Evolutionary conservation across 2,888 invertebrate species (phyloP).

Genomic region (Ditula angustiorana): DNA sequence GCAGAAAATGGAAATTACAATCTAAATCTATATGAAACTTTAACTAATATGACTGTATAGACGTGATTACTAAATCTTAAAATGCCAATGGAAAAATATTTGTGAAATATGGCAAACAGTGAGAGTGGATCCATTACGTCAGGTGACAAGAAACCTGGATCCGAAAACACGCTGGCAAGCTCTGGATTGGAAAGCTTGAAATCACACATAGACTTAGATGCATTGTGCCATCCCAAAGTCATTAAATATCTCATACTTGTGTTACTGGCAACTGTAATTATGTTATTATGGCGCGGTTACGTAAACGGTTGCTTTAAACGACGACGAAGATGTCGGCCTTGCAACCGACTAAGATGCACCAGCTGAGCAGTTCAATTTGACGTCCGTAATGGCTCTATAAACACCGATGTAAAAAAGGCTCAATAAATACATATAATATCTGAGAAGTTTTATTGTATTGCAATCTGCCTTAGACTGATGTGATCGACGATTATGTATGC

Average conservation of each 20-base stretch:
- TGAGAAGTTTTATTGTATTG: no score
- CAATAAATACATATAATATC: no score
- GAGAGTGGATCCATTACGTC: no score
- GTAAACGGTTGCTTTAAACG: slow-evolving; percentile 50
- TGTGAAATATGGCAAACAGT: no score
- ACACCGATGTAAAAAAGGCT: no score
- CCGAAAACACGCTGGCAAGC: no score
- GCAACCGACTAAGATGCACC: slow-evolving; percentile 51
- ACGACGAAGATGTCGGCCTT: slow-evolving; percentile 52
- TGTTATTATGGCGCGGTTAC: not conserved
- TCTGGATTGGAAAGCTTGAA: not conserved
- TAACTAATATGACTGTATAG: not conserved
- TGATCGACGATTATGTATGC: no score
- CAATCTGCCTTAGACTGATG: no score
- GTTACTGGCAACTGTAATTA: not conserved
- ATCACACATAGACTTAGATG: not conserved
- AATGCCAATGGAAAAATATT: not conserved
- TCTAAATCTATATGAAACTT: not conserved
- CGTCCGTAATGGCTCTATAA: no score
- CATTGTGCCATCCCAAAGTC: not conserved
- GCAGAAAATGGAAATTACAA: not conserved
- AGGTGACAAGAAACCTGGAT: not conserved
- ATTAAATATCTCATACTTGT: not conserved
- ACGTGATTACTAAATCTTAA: not conserved
- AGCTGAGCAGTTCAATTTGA: no score